Evolutionary conservation across 2,888 invertebrate species (phyloP).

Genomic region (Agonum fuliginosum): DNA sequence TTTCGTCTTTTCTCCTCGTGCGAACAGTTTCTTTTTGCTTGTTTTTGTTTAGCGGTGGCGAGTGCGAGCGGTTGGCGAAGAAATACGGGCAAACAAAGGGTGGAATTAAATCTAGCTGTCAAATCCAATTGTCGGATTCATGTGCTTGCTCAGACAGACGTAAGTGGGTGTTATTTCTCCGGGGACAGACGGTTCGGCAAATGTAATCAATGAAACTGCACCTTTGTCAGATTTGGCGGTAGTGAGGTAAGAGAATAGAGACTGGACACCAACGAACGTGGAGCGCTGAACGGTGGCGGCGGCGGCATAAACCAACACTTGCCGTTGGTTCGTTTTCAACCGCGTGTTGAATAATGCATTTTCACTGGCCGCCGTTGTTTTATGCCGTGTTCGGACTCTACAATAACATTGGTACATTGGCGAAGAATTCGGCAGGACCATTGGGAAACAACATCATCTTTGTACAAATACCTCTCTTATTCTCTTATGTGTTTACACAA

Average conservation of each 20-base stretch:
- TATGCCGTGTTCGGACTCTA: constrained; percentile 27
- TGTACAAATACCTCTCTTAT: no score
- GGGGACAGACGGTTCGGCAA: constrained; percentile 50
- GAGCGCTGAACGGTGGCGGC: no score
- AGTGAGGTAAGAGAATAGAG: not conserved
- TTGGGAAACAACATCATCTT: no score
- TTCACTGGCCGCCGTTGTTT: constrained; percentile 20
- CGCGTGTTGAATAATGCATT: constrained; percentile 31
- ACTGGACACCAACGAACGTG: no score
- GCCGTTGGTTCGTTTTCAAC: constrained; percentile 13
- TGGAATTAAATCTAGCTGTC: constrained; percentile 32
- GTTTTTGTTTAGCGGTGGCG: not conserved
- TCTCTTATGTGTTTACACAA: no score
- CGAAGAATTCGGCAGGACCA: no score
- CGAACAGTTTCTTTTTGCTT: no score
- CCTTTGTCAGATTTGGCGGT: constrained; percentile 46
- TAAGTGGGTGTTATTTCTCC: constrained; percentile 40
- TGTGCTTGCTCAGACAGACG: constrained; percentile 38
- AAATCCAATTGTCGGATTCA: constrained; percentile 36
- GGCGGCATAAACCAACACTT: constrained; percentile 1
- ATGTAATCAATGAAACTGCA: constrained; percentile 52
- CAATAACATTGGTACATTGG: constrained; percentile 40
- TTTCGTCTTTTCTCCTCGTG: not conserved
- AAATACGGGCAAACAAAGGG: constrained; percentile 18
- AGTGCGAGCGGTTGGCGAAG: constrained; percentile 5